Evolutionary conservation across 2,797 vertebrate genomes (phyloP).

Genomic region (Acrossocheilus fasciatus): DNA sequence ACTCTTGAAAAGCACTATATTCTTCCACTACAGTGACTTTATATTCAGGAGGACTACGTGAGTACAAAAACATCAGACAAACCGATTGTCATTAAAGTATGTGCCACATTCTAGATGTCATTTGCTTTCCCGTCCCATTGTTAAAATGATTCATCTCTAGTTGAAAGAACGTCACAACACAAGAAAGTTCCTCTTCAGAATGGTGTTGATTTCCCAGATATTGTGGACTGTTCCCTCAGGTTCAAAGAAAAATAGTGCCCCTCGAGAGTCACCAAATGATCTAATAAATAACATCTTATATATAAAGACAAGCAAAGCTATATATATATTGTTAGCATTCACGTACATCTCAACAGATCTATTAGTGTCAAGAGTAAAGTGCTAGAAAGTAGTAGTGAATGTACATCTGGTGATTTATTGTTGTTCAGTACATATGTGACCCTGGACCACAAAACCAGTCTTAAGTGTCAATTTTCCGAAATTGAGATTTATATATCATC

Average conservation of each 20-base stretch:
- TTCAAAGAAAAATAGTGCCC: constrained; percentile 9
- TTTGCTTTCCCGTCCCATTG: not conserved
- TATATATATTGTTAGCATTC: not conserved
- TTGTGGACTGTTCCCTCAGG: constrained; percentile 26
- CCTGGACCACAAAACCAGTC: too few species aligned
- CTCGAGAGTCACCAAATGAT: constrained; percentile 17
- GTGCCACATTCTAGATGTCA: not conserved
- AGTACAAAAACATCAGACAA: not conserved
- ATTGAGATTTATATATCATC: too few species aligned
- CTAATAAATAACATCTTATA: constrained; percentile 15
- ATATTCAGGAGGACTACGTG: not conserved
- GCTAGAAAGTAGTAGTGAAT: not conserved
- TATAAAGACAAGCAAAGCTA: not conserved
- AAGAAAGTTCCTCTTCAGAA: constrained; percentile 39
- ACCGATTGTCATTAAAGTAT: not conserved
- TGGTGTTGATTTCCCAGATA: constrained; percentile 1
- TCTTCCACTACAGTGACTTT: not conserved
- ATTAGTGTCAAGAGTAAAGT: not conserved
- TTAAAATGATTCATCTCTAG: not conserved
- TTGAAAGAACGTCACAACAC: not conserved
- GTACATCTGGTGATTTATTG: not conserved
- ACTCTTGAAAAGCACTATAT: not conserved
- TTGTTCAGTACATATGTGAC: too few species aligned
- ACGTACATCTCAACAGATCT: not conserved
- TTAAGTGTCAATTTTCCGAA: too few species aligned